Conservation (phyloP, 2,113 vertebrate species). For the Trachemys scripta region DNA sequence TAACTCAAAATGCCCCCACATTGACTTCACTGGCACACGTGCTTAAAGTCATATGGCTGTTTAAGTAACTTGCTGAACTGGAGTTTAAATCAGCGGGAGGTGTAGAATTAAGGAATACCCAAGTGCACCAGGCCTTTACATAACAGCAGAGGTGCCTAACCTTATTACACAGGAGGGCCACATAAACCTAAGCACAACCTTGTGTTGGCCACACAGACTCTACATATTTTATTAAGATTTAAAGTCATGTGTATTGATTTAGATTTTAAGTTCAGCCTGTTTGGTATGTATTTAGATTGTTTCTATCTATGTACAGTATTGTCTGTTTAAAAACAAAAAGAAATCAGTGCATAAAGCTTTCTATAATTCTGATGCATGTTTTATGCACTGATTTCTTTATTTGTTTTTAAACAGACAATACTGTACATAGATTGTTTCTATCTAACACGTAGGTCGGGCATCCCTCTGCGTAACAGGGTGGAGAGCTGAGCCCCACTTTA, state of each 20-base stretch:
- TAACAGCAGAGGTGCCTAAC: constrained; percentile 23
- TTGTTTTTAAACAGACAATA: too few relatives aligned
- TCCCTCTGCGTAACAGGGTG: neutral
- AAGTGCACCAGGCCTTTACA: constrained; percentile 22
- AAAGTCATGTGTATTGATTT: neutral
- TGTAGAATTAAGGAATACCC: constrained; percentile 33
- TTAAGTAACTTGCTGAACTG: constrained; percentile 55
- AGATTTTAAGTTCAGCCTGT: neutral
- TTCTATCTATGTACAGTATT: neutral
- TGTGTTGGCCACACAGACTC: neutral
- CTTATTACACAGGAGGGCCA: neutral
- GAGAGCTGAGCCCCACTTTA: neutral
- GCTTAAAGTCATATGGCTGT: constrained; percentile 54
- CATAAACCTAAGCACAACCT: neutral
- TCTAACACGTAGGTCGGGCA: neutral
- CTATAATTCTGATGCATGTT: too few relatives aligned
- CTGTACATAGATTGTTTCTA: too few relatives aligned
- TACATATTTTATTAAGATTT: neutral
- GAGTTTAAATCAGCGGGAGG: constrained; percentile 54
- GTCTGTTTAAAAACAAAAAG: neutral
- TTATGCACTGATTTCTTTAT: too few relatives aligned
- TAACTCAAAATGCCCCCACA: constrained; percentile 29
- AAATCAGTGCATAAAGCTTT: neutral
- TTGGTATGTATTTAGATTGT: neutral
- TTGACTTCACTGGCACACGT: constrained; percentile 38